Conservation (phyloP, 1,140 invertebrate species). For the Pissodes strobi region DNA sequence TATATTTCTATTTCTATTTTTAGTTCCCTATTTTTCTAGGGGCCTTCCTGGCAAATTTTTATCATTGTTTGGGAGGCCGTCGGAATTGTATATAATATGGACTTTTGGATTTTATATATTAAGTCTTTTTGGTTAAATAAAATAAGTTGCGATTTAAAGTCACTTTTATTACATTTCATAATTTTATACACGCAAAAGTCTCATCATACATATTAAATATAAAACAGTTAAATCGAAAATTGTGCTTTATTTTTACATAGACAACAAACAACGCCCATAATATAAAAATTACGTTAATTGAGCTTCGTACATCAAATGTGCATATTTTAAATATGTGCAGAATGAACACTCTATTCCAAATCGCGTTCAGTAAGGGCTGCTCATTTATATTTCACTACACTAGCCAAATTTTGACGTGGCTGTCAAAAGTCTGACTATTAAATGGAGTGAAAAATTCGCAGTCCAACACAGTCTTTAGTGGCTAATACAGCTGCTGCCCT, state of each 20-base stretch:
- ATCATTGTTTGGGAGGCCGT: too few relatives aligned
- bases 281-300: conserved; percentile 33
- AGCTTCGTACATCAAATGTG: conserved; percentile 28
- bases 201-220: conserved; percentile 2
- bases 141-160: too few relatives aligned
- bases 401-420: background rate
- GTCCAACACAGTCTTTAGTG: too few relatives aligned
- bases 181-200: conserved; percentile 32
- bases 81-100: too few relatives aligned
- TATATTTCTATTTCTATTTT: too few relatives aligned
- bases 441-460: background rate
- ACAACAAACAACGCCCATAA: conserved; percentile 11
- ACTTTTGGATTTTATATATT: too few relatives aligned
- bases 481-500: too few relatives aligned
- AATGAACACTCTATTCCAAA: too few relatives aligned
- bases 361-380: too few relatives aligned
- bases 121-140: too few relatives aligned
- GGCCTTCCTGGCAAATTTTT: too few relatives aligned
- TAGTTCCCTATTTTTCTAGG: too few relatives aligned
- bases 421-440: background rate
- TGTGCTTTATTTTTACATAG: conserved; percentile 26
- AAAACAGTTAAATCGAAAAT: conserved; percentile 29
- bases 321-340: conserved; percentile 9
- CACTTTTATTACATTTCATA: conserved; percentile 34
- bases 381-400: background rate